phyloP scores from a whole-genome alignment of 2,797 vertebrate genomes.

The Sebastes nivosus region DNA sequence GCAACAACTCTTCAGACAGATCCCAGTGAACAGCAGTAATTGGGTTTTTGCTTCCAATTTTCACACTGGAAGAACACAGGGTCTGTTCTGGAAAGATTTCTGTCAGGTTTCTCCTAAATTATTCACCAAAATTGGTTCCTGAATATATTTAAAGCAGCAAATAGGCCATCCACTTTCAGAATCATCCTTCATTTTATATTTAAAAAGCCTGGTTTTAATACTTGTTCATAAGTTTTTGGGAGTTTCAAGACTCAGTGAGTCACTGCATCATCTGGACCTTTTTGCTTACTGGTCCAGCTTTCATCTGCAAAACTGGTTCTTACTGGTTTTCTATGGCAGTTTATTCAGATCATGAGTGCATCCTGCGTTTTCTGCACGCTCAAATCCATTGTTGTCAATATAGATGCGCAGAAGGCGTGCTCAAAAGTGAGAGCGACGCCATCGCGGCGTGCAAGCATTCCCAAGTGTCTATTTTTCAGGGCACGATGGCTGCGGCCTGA shows the following conservation, averaged over 20 bases:
- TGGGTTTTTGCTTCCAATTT: conserved; percentile 11
- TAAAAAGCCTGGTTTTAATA: background rate
- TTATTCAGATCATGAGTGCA: background rate
- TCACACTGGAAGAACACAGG: background rate
- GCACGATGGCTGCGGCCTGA: too few relatives aligned
- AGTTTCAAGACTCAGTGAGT: background rate
- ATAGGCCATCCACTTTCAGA: conserved; percentile 9
- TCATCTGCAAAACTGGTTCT: background rate
- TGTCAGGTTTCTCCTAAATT: conserved; percentile 22
- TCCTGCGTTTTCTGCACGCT: rapidly evolving
- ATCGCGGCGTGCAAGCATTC: too few relatives aligned
- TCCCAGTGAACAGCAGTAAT: conserved; percentile 5
- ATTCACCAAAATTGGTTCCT: conserved; percentile 28
- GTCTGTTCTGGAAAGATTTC: background rate
- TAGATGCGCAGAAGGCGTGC: too few relatives aligned
- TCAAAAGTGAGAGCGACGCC: too few relatives aligned
- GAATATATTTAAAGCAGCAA: conserved; percentile 14
- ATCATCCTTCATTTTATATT: background rate
- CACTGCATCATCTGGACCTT: background rate
- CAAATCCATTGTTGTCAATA: too few relatives aligned
- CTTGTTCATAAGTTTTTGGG: background rate
- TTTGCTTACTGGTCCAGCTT: background rate
- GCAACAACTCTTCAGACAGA: background rate
- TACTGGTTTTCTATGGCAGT: background rate
- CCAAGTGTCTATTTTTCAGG: too few relatives aligned